Evolutionary conservation across 2,113 vertebrate genomes (phyloP), one percentile per base, ranked within the genome.

Genomic region (Verasper variegatus): DNA sequence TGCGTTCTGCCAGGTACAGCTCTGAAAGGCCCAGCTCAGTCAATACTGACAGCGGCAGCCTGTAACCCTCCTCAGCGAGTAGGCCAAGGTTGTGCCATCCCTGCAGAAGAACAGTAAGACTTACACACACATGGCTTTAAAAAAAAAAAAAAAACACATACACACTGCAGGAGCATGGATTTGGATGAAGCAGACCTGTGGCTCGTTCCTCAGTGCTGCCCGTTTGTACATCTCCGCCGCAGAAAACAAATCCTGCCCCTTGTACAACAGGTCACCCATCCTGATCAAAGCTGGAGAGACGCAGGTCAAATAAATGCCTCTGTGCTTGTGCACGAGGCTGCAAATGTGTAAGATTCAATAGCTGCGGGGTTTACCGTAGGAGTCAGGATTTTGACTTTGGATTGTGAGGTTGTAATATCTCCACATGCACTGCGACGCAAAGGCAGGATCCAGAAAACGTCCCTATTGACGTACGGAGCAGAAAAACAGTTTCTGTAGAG

Each of bases 51-150:
- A 90, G 55, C 0, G 94, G 88, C 45, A 94, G 87, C 70, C 55
- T 88, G 83, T 89, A 89, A 35, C 91, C 94, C 21, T 94, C 92
- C 60, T 95, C 93, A 55, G 84, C 83, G 20, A 96, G 93, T 52
- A 94, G 74, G 23, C 94, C 95, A 26, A 96, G 91, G 88, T 90
- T 95, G 73, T 95, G 94, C 92, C 93, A 95, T 54, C 94, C 95
- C 95, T 96, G 80, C 14, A 47, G 68, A 75, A 72, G 74, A 83
- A 62, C 4, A 78, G 35, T 15, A 65, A 13, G 21, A 54, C 10
- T 77, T 59, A 72, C n/a, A 68, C 13, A 17, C 12, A 45, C 17
- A 20, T 40, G 6, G 2, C 2, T 21, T 60, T n/a, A 7, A 67
- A 61, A 40, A 37, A 61, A 4, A 61, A 4, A 5, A 67, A 58